Percentiles rank a stretch among this genome's conserved stretches.
phyloP scores from a whole-genome alignment of 2,888 invertebrate species.

The Lymantria dispar region DNA sequence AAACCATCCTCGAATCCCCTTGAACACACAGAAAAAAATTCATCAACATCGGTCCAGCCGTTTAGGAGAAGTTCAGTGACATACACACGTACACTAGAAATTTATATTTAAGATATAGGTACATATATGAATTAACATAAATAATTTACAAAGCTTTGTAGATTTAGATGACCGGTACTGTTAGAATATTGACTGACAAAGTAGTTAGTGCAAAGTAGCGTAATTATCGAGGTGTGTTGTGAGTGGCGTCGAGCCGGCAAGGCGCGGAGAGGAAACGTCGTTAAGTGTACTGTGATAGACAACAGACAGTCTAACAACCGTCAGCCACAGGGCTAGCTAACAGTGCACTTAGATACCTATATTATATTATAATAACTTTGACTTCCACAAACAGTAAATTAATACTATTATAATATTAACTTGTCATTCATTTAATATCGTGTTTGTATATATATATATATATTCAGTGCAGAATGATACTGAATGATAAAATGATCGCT shows the following conservation, averaged over 20 bases:
- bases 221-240: conserved; percentile 46
- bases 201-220: conserved; percentile 51
- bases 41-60: too few species aligned
- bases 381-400: conserved; percentile 19
- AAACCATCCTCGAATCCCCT: too few species aligned
- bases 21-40: too few species aligned
- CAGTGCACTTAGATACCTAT: conserved; percentile 19
- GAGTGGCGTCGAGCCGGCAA: conserved; percentile 33
- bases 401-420: conserved; percentile 6
- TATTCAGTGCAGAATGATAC: too few species aligned
- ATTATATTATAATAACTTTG: conserved; percentile 22
- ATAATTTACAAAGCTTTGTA: conserved; percentile 20
- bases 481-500: too few species aligned
- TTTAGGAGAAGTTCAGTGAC: too few species aligned
- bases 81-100: too few species aligned
- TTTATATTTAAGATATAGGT: too few species aligned
- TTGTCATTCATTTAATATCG: background rate
- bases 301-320: conserved; percentile 55
- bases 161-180: conserved; percentile 28
- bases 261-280: conserved; percentile 61
- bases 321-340: conserved; percentile 35
- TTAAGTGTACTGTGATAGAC: conserved; percentile 46
- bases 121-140: background rate
- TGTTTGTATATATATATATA: too few species aligned
- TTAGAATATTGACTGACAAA: conserved; percentile 48